Percentiles rank a stretch among this genome's conserved stretches.
Evolutionary conservation across 2,113 vertebrate genomes (phyloP).

Genomic region (Rhinichthys klamathensis): DNA sequence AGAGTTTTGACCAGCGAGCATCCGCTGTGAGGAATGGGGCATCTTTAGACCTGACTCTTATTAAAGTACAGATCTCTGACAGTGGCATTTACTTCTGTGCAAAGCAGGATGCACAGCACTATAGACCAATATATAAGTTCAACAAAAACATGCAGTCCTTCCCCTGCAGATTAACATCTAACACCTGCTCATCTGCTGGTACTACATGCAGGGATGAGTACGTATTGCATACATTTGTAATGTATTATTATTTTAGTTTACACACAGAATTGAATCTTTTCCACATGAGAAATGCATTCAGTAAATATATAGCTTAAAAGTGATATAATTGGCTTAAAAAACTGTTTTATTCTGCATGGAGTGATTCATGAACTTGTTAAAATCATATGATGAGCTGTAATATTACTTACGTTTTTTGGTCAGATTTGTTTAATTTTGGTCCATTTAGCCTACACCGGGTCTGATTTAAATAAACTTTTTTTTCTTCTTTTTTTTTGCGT

Average conservation of each 20-base stretch:
- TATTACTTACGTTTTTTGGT: too few species aligned
- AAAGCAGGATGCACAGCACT: conserved; percentile 58
- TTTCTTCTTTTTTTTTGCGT: neutral
- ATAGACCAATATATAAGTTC: neutral
- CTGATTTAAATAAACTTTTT: neutral
- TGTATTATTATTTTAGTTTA: neutral
- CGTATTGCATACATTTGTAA: neutral
- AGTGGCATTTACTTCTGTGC: conserved; percentile 55
- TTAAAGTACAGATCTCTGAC: conserved; percentile 39
- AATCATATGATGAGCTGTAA: too few species aligned
- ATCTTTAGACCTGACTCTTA: conserved; percentile 23
- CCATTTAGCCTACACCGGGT: too few species aligned
- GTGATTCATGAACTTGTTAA: too few species aligned
- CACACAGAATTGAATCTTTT: neutral
- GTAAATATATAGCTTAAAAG: too few species aligned
- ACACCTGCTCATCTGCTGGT: conserved; percentile 9
- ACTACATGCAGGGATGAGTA: neutral
- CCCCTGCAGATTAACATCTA: neutral
- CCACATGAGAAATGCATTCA: neutral
- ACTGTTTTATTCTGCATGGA: too few species aligned
- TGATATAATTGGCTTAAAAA: too few species aligned
- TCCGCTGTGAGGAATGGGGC: conserved; percentile 8
- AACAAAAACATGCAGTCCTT: conserved; percentile 45
- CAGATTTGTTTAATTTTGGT: too few species aligned
- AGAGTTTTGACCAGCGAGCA: conserved; percentile 34